phyloP scores from a whole-genome alignment of 2,888 invertebrate genomes.

The Embidobia sp. region DNA sequence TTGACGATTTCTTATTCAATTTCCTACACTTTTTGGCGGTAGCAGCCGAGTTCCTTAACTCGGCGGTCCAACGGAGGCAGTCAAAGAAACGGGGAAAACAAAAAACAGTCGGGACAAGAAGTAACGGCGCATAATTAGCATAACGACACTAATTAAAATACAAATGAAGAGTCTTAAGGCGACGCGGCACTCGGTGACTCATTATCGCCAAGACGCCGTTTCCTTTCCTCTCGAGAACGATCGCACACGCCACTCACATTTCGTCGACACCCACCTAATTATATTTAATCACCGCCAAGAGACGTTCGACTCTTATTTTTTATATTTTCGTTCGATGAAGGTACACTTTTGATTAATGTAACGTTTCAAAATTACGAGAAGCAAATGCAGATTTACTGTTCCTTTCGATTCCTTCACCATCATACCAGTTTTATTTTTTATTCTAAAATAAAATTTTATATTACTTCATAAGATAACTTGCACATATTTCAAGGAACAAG shows the following conservation, averaged over 20 bases:
- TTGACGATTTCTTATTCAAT: slow-evolving; percentile 58
- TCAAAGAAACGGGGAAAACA: slow-evolving; percentile 62
- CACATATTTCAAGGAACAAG: too few relatives aligned
- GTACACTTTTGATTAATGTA: background rate
- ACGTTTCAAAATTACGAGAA: too few relatives aligned
- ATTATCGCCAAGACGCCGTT: slow-evolving; percentile 77
- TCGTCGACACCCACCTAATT: slow-evolving; percentile 49
- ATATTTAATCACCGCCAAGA: slow-evolving; percentile 27
- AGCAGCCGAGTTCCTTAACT: slow-evolving; percentile 51
- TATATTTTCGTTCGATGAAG: background rate
- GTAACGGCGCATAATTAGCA: slow-evolving; percentile 81
- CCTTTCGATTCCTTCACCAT: too few relatives aligned
- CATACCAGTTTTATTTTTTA: too few relatives aligned
- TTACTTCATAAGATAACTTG: too few relatives aligned
- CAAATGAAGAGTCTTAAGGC: slow-evolving; percentile 87
- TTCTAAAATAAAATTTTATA: too few relatives aligned
- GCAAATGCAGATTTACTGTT: too few relatives aligned
- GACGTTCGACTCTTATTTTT: slow-evolving; percentile 10
- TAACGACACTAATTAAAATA: slow-evolving; percentile 89
- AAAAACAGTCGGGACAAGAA: slow-evolving; percentile 74
- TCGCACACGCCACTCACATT: slow-evolving; percentile 45
- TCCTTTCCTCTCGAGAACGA: slow-evolving; percentile 43
- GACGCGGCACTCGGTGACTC: slow-evolving; percentile 81
- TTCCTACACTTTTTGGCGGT: slow-evolving; percentile 56
- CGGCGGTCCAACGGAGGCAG: slow-evolving; percentile 51